phyloP scores from a whole-genome alignment of 2,797 vertebrate genomes.

The Synaphobranchus kaupii region DNA sequence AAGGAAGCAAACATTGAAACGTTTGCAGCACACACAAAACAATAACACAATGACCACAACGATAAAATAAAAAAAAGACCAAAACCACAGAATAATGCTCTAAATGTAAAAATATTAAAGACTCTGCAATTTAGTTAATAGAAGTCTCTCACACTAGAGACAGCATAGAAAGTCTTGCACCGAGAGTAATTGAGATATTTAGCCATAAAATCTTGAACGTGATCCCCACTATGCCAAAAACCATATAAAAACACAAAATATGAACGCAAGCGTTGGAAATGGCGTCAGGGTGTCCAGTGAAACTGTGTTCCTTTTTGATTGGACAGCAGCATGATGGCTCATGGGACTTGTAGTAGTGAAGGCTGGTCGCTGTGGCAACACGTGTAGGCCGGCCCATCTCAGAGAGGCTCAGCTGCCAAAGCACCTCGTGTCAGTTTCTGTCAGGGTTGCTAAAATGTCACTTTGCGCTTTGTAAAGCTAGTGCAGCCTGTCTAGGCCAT shows the following conservation, averaged over 20 bases:
- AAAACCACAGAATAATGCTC: constrained; percentile 11
- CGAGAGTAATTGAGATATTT: not conserved
- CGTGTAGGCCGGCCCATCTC: not conserved
- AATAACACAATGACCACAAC: constrained; percentile 28
- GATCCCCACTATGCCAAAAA: constrained; percentile 46
- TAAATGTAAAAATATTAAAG: constrained; percentile 1
- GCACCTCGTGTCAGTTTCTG: not conserved
- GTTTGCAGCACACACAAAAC: constrained; percentile 53
- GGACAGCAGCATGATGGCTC: constrained; percentile 60
- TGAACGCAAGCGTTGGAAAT: not conserved
- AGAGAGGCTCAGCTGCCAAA: not conserved
- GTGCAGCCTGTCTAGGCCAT: not conserved
- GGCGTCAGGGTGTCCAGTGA: not conserved
- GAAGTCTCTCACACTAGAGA: not conserved
- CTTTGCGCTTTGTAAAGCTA: not conserved
- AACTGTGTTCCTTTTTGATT: constrained; percentile 47
- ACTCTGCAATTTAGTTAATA: not conserved
- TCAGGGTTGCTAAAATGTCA: not conserved
- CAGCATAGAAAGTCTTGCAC: not conserved
- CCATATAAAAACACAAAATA: not conserved
- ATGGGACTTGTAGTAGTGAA: constrained; percentile 43
- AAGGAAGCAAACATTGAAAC: constrained; percentile 39
- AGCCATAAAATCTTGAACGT: not conserved
- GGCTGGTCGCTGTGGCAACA: constrained; percentile 32
- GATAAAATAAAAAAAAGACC: constrained; percentile 28